A percentile compares a stretch with the other conserved stretches of the same genome.
Conservation (phyloP, 2,888 invertebrate genomes). For the Nomada flava region DNA sequence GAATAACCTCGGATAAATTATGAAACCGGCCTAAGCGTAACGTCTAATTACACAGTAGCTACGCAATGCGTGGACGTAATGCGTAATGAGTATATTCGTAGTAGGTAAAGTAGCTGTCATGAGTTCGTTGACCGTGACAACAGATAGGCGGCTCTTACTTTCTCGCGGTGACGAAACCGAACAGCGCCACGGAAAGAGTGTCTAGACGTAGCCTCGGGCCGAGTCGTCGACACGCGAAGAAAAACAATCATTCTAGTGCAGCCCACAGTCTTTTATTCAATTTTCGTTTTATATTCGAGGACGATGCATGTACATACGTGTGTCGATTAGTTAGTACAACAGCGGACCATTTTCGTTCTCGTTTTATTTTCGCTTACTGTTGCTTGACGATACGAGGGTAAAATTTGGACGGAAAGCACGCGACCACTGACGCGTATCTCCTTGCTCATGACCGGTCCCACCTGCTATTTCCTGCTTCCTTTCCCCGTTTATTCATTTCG, state of each 20-base stretch:
- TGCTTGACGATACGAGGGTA: conserved; percentile 4
- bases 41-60: conserved; percentile 45
- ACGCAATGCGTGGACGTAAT: conserved; percentile 53
- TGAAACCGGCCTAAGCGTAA: conserved; percentile 16
- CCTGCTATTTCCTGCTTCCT: conserved; percentile 74
- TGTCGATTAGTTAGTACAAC: too few species aligned
- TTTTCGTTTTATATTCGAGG: not conserved
- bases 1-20: conserved; percentile 3
- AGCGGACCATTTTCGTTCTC: not conserved
- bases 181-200: conserved; percentile 26
- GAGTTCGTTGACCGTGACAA: conserved; percentile 76
- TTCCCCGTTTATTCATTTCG: conserved; percentile 54
- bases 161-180: conserved; percentile 62
- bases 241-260: conserved; percentile 36
- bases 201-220: conserved; percentile 27
- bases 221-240: conserved; percentile 24
- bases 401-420: conserved; percentile 53
- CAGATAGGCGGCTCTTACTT: conserved; percentile 75
- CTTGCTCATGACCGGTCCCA: conserved; percentile 67
- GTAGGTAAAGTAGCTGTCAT: conserved; percentile 68
- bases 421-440: conserved; percentile 66
- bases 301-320: not conserved
- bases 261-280: conserved; percentile 27
- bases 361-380: not conserved
- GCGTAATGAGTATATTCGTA: conserved; percentile 50